phyloP scores from a whole-genome alignment of 2,797 vertebrate species.

The Dendrocincla tyrannina region DNA sequence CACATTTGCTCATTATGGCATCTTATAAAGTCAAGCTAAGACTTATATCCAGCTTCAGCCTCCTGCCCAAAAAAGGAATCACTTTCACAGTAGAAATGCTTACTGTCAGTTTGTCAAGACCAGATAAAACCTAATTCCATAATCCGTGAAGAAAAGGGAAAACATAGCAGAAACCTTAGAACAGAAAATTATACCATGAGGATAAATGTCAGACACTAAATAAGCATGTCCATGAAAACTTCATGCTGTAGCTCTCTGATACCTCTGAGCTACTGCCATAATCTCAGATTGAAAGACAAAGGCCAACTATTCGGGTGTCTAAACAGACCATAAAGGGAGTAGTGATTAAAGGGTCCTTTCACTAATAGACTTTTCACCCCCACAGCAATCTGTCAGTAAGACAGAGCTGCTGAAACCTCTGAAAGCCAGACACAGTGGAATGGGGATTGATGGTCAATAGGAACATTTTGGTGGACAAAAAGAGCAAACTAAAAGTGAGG shows the following conservation, averaged over 20 bases:
- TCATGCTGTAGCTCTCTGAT: neutral
- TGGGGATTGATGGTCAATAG: neutral
- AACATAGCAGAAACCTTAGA: neutral
- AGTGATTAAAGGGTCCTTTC: neutral
- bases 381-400: neutral
- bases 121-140: conserved; percentile 44
- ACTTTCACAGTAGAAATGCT: neutral
- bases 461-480: neutral
- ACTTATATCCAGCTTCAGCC: neutral
- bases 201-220: conserved; percentile 24
- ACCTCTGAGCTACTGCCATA: neutral
- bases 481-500: neutral
- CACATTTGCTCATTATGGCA: neutral
- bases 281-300: neutral
- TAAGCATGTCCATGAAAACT: neutral
- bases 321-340: neutral
- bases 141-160: conserved; percentile 16
- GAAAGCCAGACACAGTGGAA: neutral
- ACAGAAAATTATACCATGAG: conserved; percentile 7
- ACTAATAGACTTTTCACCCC: neutral
- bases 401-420: neutral
- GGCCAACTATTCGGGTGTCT: neutral
- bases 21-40: neutral
- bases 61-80: neutral
- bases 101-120: neutral